A percentile compares a stretch with the other conserved stretches of the same genome.
Conservation (phyloP, 2,113 vertebrate species). For the Nestor notabilis region DNA sequence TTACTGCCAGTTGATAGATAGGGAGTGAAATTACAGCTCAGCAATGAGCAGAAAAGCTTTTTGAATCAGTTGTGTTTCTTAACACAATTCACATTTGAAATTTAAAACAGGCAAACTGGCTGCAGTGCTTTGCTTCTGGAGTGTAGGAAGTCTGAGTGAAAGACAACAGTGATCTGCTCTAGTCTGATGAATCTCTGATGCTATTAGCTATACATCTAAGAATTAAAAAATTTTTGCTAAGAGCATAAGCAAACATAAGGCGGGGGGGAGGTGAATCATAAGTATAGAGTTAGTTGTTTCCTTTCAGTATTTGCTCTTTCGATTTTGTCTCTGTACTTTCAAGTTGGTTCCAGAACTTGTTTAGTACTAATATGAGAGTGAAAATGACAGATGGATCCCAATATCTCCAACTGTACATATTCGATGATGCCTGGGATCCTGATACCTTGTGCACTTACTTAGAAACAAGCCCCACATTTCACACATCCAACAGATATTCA, state of each 20-base stretch:
- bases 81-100: neutral
- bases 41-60: neutral
- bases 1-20: neutral
- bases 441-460: neutral
- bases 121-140: neutral
- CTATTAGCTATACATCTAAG: neutral
- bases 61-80: neutral
- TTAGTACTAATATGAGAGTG: neutral
- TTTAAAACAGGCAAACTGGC: neutral
- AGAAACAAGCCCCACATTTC: neutral
- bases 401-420: neutral
- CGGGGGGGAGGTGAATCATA: neutral
- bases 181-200: neutral
- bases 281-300: neutral
- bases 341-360: neutral
- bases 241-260: neutral
- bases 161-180: neutral
- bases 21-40: neutral
- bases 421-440: neutral
- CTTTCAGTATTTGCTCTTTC: neutral
- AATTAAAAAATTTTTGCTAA: neutral
- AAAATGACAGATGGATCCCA: neutral
- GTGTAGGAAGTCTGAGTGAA: neutral
- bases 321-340: neutral
- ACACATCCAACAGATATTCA: neutral